A percentile compares a stretch with the other conserved stretches of the same genome.
Conservation (phyloP, 30 jellyfish, hydroid and myxozoan genomes). For the Aurelia sp. region DNA sequence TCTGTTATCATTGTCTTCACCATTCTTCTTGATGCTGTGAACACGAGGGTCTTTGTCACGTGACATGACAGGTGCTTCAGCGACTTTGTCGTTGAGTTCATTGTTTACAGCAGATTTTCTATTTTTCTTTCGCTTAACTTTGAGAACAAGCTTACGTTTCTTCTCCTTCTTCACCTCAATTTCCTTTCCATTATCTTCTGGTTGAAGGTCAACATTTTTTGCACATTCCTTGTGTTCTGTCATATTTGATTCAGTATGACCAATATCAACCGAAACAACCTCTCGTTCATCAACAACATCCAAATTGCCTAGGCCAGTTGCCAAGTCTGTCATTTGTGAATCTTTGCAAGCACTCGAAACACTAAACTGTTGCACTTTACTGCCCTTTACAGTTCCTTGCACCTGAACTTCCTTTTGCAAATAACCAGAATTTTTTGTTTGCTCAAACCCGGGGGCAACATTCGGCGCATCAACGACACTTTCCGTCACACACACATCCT, state of each 20-base stretch:
- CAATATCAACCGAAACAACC: too few species aligned
- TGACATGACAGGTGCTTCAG: slow-evolving; percentile 48
- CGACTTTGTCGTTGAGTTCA: neutral
- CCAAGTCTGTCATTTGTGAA: neutral
- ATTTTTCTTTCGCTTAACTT: slow-evolving; percentile 65
- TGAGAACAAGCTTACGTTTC: slow-evolving; percentile 74
- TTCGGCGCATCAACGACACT: neutral
- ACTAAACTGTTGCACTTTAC: neutral
- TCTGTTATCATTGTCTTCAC: neutral
- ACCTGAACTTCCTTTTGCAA: neutral
- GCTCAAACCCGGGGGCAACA: neutral
- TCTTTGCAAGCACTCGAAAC: neutral
- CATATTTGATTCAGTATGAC: neutral
- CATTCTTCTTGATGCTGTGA: neutral
- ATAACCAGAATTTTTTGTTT: neutral
- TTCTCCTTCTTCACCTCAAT: slow-evolving; percentile 34
- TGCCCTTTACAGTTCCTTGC: neutral
- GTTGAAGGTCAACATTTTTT: neutral
- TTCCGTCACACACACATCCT: neutral
- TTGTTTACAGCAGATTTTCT: neutral
- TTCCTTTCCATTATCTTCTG: neutral
- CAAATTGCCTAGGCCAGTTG: slow-evolving; percentile 1
- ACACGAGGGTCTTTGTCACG: slow-evolving; percentile 28
- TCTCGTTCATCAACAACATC: too few species aligned
- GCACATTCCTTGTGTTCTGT: neutral